Percentiles rank a stretch among this genome's conserved stretches.
These are phyloP conservation scores for Amphimallon solstitiale DNA, from an alignment of 2,888 invertebrate species.

Conservation along the genomic window DNA sequence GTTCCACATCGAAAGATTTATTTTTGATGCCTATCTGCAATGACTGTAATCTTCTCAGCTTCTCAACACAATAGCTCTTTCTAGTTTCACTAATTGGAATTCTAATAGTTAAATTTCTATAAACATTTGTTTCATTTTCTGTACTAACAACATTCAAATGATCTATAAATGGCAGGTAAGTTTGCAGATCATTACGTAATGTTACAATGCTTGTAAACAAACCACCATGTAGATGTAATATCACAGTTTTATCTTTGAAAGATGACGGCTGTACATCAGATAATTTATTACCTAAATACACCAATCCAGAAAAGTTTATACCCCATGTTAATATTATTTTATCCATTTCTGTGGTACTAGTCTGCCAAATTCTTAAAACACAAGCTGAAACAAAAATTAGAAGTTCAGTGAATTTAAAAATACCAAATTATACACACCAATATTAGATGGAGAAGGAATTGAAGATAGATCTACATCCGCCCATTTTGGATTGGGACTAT, in stretches of 20 bases:
- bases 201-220: slow-evolving; percentile 75
- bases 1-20: slow-evolving; percentile 71
- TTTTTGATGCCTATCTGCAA: slow-evolving; percentile 79
- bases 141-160: slow-evolving; percentile 56
- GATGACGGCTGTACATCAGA: slow-evolving; percentile 73
- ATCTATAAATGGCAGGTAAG: slow-evolving; percentile 55
- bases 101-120: slow-evolving; percentile 63
- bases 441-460: slow-evolving; percentile 58
- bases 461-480: slow-evolving; percentile 78
- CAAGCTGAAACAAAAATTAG: slow-evolving; percentile 28
- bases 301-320: slow-evolving; percentile 84
- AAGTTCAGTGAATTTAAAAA: background rate
- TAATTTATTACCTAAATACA: slow-evolving; percentile 77
- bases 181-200: slow-evolving; percentile 56
- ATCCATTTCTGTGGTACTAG: slow-evolving; percentile 63
- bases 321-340: slow-evolving; percentile 82
- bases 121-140: slow-evolving; percentile 52
- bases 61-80: slow-evolving; percentile 77
- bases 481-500: slow-evolving; percentile 82
- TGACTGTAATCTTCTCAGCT: slow-evolving; percentile 75
- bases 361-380: slow-evolving; percentile 63
- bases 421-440: slow-evolving; percentile 7
- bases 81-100: slow-evolving; percentile 73
- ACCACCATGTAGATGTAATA: slow-evolving; percentile 90
- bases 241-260: slow-evolving; percentile 77